Percentiles rank a stretch among this genome's conserved stretches.
phyloP scores from a whole-genome alignment of 2,113 vertebrate genomes.

The Lonchura striata region DNA sequence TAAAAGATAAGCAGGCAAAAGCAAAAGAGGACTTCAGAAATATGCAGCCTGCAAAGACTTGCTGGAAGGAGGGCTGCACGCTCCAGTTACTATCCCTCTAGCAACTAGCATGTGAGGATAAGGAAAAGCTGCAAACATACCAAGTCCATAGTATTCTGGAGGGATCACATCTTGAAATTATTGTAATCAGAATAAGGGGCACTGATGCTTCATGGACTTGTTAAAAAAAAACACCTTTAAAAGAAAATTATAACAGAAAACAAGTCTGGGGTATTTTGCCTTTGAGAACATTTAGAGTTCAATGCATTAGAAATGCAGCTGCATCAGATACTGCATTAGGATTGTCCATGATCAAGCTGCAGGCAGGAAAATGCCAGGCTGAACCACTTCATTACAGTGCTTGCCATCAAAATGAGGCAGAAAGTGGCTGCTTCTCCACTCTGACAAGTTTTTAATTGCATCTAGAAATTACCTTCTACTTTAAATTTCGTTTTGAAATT shows the following conservation, averaged over 20 bases:
- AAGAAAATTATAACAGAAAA: not conserved
- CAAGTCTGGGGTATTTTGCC: not conserved
- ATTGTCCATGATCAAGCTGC: not conserved
- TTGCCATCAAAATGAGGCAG: not conserved
- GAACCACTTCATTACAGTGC: not conserved
- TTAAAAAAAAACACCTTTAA: not conserved
- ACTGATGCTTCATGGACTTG: not conserved
- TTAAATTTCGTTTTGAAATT: not conserved
- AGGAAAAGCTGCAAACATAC: not conserved
- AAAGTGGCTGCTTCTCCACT: conserved; percentile 9
- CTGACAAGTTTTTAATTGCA: conserved; percentile 36
- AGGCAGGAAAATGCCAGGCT: not conserved
- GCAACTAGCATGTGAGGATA: not conserved
- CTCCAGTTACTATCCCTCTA: not conserved
- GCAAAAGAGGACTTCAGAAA: not conserved
- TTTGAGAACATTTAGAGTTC: not conserved
- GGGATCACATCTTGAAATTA: not conserved
- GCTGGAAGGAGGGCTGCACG: not conserved
- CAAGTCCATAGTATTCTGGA: not conserved
- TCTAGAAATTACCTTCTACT: conserved; percentile 22
- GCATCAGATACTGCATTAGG: not conserved
- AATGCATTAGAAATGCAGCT: not conserved
- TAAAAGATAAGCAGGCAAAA: not conserved
- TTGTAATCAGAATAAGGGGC: not conserved
- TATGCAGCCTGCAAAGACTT: not conserved